phyloP scores from a whole-genome alignment of 2,113 vertebrate species.

The Heliornis fulica region DNA sequence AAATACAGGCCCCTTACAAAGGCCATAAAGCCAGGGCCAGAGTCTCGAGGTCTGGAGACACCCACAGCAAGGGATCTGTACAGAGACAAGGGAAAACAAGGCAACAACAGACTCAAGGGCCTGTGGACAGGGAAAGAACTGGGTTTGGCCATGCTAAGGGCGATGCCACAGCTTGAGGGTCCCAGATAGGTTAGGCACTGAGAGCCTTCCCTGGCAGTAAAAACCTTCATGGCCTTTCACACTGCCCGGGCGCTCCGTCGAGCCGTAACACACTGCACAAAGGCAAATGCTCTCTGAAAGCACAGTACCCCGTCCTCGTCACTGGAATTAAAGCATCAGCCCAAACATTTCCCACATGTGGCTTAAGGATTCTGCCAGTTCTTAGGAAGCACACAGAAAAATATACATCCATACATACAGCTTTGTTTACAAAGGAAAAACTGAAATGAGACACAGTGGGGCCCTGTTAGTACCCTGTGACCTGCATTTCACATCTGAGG shows the following conservation, averaged over 20 bases:
- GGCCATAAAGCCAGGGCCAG: neutral
- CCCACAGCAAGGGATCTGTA: neutral
- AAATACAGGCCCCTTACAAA: neutral
- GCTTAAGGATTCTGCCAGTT: neutral
- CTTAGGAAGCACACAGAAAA: neutral
- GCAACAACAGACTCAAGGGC: neutral
- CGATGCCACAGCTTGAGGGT: neutral
- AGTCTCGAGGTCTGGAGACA: neutral
- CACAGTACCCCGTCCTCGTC: neutral
- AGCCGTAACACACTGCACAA: neutral
- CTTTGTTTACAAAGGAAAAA: neutral
- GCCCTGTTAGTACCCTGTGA: neutral
- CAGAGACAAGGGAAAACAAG: neutral
- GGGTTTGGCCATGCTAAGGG: neutral
- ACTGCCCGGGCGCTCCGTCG: neutral
- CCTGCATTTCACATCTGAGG: neutral
- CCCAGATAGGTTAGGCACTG: accelerated
- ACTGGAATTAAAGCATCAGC: neutral
- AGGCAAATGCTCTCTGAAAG: no score
- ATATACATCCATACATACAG: neutral
- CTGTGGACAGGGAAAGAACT: neutral
- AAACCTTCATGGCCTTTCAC: neutral
- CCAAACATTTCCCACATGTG: neutral
- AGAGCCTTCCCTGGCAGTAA: neutral
- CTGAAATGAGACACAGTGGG: neutral